phyloP scores from a whole-genome alignment of 2,888 invertebrate species.

The Euclidia mi region DNA sequence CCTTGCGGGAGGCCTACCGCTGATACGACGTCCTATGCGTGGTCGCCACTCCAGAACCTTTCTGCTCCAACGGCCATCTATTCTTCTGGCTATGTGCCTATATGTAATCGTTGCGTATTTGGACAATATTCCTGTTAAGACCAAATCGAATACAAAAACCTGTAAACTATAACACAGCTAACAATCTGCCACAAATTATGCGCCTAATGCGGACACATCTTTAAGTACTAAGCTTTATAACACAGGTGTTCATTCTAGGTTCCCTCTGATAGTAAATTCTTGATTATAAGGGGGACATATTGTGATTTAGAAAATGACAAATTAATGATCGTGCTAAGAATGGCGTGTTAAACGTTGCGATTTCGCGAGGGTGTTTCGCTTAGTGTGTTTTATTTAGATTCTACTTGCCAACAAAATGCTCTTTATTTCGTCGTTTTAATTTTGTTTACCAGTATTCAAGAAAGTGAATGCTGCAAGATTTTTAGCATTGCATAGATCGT shows the following conservation, averaged over 20 bases:
- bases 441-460: too few relatives aligned
- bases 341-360: constrained; percentile 36
- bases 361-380: constrained; percentile 27
- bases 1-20: too few relatives aligned
- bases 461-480: too few relatives aligned
- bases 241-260: constrained; percentile 47
- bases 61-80: too few relatives aligned
- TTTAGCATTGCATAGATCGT: too few relatives aligned
- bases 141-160: too few relatives aligned
- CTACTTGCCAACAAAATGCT: background rate
- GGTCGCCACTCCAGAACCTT: too few relatives aligned
- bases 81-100: too few relatives aligned
- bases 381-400: background rate
- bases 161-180: background rate
- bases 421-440: too few relatives aligned
- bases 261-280: constrained; percentile 30
- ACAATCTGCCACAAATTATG: background rate
- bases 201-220: background rate
- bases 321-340: constrained; percentile 43
- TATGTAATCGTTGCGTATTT: too few relatives aligned
- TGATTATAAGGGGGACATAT: constrained; percentile 32
- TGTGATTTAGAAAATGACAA: constrained; percentile 48
- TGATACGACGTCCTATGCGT: too few relatives aligned
- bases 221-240: constrained; percentile 5
- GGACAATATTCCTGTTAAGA: too few relatives aligned